Conservation (phyloP, 1,140 invertebrate genomes). For the Temnothorax curvispinosus region DNA sequence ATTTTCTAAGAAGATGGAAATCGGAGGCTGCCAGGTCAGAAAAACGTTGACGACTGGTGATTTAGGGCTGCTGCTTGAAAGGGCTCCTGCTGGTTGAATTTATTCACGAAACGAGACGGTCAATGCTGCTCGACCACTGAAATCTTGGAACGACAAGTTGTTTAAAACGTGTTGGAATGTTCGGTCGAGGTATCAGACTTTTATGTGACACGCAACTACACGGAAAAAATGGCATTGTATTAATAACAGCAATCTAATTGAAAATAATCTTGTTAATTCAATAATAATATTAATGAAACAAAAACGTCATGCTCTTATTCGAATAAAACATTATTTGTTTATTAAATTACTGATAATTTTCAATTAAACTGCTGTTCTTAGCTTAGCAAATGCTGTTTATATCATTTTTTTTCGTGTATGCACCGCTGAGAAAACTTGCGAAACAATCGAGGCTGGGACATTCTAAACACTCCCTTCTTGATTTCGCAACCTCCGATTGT, state of each 20-base stretch:
- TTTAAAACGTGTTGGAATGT: background rate
- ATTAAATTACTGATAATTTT: background rate
- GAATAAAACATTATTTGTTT: background rate
- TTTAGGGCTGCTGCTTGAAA: background rate
- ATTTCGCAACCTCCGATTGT: background rate
- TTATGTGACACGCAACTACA: background rate
- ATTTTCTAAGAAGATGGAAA: background rate
- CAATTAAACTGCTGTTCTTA: background rate
- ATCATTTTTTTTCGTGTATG: background rate
- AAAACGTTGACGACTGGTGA: background rate
- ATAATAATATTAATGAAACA: background rate
- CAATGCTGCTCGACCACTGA: background rate
- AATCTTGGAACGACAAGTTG: background rate
- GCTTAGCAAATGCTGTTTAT: background rate
- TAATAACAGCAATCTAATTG: background rate
- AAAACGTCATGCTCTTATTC: background rate
- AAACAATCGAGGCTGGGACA: background rate
- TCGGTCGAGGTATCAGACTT: background rate
- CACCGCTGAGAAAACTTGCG: background rate
- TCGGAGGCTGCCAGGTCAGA: background rate
- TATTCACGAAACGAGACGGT: background rate
- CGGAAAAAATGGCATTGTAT: background rate
- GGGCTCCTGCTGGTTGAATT: background rate
- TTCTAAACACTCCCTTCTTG: background rate
- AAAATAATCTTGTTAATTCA: background rate